Percentiles rank a stretch among this genome's conserved stretches.
Conservation (phyloP, 2,888 invertebrate species). For the Lobophora halterata region DNA sequence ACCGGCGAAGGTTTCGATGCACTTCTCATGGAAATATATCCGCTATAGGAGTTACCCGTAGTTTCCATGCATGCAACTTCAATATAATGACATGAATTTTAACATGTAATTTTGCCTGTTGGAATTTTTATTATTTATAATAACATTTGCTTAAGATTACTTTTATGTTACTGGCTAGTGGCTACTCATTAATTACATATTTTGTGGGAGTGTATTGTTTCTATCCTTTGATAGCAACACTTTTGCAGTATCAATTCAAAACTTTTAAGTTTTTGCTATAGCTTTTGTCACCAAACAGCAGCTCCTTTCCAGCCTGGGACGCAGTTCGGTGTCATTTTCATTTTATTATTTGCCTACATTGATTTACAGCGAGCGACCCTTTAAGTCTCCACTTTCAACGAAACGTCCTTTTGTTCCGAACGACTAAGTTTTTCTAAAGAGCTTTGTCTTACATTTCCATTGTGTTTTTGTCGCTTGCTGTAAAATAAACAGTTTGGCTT, state of each 20-base stretch:
- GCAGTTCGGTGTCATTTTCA: conserved; percentile 37
- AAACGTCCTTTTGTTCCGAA: conserved; percentile 67
- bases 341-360: conserved; percentile 60
- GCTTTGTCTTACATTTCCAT: conserved; percentile 67
- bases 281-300: background rate
- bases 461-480: conserved; percentile 53
- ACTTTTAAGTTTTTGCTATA: no score
- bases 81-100: no score
- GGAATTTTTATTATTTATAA: no score
- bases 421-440: conserved; percentile 64
- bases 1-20: conserved; percentile 37
- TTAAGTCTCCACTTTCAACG: conserved; percentile 51
- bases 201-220: no score
- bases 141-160: no score
- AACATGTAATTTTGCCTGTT: no score
- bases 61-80: background rate
- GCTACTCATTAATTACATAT: no score
- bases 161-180: no score
- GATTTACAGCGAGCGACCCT: conserved; percentile 55
- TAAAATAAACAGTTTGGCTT: conserved; percentile 68
- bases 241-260: no score
- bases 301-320: conserved; percentile 33
- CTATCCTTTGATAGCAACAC: no score
- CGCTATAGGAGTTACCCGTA: conserved; percentile 4
- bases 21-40: conserved; percentile 13